Base-by-base conservation (phyloP, 2,888 invertebrate genomes). In the Quadroppia sp. region DNA sequence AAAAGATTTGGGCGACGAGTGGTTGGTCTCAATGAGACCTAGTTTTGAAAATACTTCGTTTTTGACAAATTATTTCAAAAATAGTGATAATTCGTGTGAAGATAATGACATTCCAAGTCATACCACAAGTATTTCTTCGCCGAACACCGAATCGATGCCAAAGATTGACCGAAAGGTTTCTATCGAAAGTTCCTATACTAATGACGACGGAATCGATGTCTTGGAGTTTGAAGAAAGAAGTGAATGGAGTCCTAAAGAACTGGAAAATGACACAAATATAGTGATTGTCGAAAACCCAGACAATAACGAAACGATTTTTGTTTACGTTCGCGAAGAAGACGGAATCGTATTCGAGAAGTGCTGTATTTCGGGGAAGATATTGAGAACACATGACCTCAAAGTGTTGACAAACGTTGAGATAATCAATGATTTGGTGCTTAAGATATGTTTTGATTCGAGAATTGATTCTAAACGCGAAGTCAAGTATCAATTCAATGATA, bases 311-410 rank as follows among this genome's bases (percentile, higher is more conserved):
- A 64, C 64, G n/a, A 9, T 64, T 32, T 73, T 73, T 40, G 32
- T 73, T 45, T 69, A 69, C 36, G 69, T 73, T 17, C 4, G 73
- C 28, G 69, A 67, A 32, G 69, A 59, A 25, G 73, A 73, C 50
- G 73, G 73, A 32, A 56, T 73, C 20, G 13, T 73, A 9, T 73
- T 69, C 30, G 73, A 73, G 36, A 73, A 73, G 48, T 69, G 69
- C 36, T 73, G 73, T 53, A 48, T 48, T 17, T n/a, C 69, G 2
- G 73, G 73, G 13, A 72, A 69, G 53, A 32, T 73, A 20, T 40
- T 73, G 11, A 42, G 45, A 40, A 73, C 73, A n/a, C 70, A 69
- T 36, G 73, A 73, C 42, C n/a, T 73, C 17, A 73, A 73, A 40
- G 59, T 73, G 13, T 42, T 73, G 40, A 64, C 36, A 64, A 64